A percentile compares a stretch with the other conserved stretches of the same genome.
Conservation (phyloP, 2,113 vertebrate genomes). For the Ancistrus triradiatus region DNA sequence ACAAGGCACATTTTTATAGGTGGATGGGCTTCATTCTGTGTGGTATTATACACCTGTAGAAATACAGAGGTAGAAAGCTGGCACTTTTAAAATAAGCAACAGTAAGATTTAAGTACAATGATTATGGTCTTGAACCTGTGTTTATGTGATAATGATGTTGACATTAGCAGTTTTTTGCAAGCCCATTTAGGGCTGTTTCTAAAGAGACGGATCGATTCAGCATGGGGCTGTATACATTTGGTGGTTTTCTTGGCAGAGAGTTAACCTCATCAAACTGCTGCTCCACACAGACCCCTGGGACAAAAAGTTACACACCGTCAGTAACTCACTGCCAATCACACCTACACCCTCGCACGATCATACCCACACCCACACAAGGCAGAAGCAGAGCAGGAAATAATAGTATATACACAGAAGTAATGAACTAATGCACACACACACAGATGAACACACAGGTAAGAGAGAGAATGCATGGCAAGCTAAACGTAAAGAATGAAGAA, state of each 20-base stretch:
- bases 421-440: constrained; percentile 3
- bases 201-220: constrained; percentile 15
- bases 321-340: not conserved
- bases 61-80: too few relatives aligned
- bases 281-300: constrained; percentile 1
- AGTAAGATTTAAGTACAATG: not conserved
- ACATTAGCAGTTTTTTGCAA: not conserved
- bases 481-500: not conserved
- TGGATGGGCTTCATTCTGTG: too few relatives aligned
- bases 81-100: not conserved
- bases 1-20: not conserved
- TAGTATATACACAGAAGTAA: not conserved
- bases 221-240: constrained; percentile 42
- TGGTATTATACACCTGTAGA: too few relatives aligned
- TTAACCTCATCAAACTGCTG: constrained; percentile 32
- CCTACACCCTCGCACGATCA: not conserved
- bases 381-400: constrained; percentile 1
- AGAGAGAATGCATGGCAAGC: constrained; percentile 4
- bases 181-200: constrained; percentile 36
- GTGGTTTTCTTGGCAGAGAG: constrained; percentile 17
- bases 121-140: not conserved
- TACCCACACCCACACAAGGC: not conserved
- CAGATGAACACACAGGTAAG: not conserved
- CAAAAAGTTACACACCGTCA: constrained; percentile 15
- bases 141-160: not conserved